Conservation (phyloP, 2,113 vertebrate genomes). For the Scomber colias region DNA sequence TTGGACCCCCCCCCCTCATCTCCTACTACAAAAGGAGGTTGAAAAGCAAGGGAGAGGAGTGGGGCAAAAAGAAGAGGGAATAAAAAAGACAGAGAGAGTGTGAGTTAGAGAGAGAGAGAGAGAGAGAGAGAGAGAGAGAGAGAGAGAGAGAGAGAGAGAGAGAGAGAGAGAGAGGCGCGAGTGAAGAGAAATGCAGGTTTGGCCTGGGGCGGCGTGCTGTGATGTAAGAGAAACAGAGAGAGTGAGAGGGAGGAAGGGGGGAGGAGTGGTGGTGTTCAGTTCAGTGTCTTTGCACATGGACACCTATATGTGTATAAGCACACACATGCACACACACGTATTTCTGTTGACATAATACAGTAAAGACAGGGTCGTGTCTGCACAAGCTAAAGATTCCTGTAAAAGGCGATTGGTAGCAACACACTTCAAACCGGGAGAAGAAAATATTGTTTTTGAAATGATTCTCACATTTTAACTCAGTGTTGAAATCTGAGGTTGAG, state of each 20-base stretch:
- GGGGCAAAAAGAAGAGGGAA: slow-evolving; percentile 67
- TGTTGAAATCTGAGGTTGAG: slow-evolving; percentile 71
- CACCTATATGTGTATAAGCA: slow-evolving; percentile 43
- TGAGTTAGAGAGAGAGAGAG: slow-evolving; percentile 36
- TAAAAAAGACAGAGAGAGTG: slow-evolving; percentile 49
- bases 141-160: slow-evolving; percentile 38
- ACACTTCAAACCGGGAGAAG: slow-evolving; percentile 11
- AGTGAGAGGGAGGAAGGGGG: slow-evolving; percentile 56
- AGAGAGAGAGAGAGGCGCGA: slow-evolving; percentile 52
- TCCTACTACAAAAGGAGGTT: slow-evolving; percentile 73
- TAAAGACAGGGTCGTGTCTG: slow-evolving; percentile 89
- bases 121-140: slow-evolving; percentile 37
- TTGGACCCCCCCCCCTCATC: slow-evolving; percentile 43
- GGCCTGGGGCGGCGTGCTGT: slow-evolving; percentile 83
- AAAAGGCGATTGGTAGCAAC: slow-evolving; percentile 83
- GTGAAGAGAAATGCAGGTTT: slow-evolving; percentile 84
- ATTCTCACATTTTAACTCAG: slow-evolving; percentile 54
- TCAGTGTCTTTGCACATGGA: slow-evolving; percentile 70
- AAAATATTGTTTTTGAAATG: slow-evolving; percentile 48
- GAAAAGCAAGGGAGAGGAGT: slow-evolving; percentile 72
- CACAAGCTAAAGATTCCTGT: slow-evolving; percentile 92
- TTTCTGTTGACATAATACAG: slow-evolving; percentile 90
- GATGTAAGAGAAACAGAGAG: slow-evolving; percentile 84
- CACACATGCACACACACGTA: slow-evolving; percentile 59
- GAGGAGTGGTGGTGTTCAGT: slow-evolving; percentile 57